phyloP scores from a whole-genome alignment of 2,113 vertebrate genomes.

The Xenopus borealis region DNA sequence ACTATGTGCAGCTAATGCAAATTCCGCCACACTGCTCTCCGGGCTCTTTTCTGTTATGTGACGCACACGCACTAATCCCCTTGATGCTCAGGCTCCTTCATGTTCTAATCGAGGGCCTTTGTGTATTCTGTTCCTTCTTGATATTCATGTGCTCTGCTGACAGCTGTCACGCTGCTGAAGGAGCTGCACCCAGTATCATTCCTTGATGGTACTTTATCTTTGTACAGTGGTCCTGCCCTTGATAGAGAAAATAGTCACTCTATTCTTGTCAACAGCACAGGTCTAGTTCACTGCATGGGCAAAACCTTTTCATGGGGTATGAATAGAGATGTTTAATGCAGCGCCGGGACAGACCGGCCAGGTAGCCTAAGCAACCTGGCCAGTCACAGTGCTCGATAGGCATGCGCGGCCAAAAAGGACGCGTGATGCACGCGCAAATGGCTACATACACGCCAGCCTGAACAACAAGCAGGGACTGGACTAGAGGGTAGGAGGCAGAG shows the following conservation, averaged over 20 bases:
- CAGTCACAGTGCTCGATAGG: too few relatives aligned
- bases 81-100: slow-evolving; percentile 7
- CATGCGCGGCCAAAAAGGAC: too few relatives aligned
- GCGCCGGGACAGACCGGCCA: too few relatives aligned
- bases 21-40: not conserved
- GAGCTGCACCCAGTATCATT: slow-evolving; percentile 8
- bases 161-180: slow-evolving; percentile 25
- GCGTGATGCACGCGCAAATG: too few relatives aligned
- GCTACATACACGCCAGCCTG: too few relatives aligned
- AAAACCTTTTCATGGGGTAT: slow-evolving; percentile 3
- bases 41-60: not conserved
- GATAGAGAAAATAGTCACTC: not conserved
- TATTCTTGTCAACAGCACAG: slow-evolving; percentile 5
- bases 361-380: too few relatives aligned
- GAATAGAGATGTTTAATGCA: slow-evolving; percentile 2
- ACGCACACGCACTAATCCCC: not conserved
- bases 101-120: not conserved
- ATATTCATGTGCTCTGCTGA: not conserved
- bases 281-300: slow-evolving; percentile 1
- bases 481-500: too few relatives aligned
- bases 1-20: not conserved
- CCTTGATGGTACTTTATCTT: slow-evolving; percentile 1
- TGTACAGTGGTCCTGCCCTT: slow-evolving; percentile 21
- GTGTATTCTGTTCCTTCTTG: not conserved
- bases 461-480: too few relatives aligned